These are phyloP conservation scores for Bathynomus jamesi DNA, from an alignment of 1,140 invertebrate species.

Conservation along the genomic window DNA sequence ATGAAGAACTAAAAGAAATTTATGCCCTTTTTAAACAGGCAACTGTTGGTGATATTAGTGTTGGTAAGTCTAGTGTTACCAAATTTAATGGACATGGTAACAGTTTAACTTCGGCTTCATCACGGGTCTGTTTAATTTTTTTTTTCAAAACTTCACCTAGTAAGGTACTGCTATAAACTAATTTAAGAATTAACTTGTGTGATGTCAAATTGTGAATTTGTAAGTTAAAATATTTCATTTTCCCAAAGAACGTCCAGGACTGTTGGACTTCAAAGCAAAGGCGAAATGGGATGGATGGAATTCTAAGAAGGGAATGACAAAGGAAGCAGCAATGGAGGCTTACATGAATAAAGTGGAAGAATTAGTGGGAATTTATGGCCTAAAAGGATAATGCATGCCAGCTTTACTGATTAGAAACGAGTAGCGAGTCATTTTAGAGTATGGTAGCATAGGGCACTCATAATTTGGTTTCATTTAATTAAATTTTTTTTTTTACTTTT, in stretches of 20 bases:
- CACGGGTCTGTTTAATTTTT: no score
- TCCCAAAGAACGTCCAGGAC: conserved; percentile 68
- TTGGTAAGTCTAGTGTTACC: conserved; percentile 50
- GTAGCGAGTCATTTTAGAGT: no score
- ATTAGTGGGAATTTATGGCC: conserved; percentile 43
- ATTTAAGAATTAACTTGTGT: no score
- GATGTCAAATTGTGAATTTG: no score
- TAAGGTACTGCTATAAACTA: no score
- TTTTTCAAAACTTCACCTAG: no score
- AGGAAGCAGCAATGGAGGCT: conserved; percentile 72
- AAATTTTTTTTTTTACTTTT: no score
- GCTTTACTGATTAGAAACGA: no score
- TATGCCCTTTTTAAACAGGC: conserved; percentile 85
- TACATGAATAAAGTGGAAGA: conserved; percentile 70
- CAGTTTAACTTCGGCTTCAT: no score
- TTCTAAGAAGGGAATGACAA: conserved; percentile 64
- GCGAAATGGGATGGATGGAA: conserved; percentile 95
- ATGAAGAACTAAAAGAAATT: conserved; percentile 73
- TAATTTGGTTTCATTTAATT: no score
- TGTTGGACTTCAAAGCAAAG: conserved; percentile 90
- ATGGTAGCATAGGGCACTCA: no score
- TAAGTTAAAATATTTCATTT: no score
- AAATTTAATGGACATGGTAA: not conserved
- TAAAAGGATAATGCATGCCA: not conserved
- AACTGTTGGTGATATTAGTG: conserved; percentile 74